These are phyloP conservation scores for Lordiphosa clarofinis DNA, from an alignment of 1,140 invertebrate species.

Conservation along the genomic window DNA sequence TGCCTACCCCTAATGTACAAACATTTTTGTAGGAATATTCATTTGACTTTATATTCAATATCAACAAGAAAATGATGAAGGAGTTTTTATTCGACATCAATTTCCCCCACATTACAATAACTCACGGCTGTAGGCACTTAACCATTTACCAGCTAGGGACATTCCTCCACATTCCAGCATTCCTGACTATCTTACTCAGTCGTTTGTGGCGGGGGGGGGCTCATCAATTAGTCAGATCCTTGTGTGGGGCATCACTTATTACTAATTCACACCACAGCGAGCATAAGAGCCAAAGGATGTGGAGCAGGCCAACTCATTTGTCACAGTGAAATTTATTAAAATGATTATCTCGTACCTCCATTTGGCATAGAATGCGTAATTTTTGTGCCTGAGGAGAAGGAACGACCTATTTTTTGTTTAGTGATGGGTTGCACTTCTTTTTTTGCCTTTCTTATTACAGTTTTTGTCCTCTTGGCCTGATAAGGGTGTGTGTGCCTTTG, in stretches of 20 bases:
- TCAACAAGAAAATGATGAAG: too few species aligned
- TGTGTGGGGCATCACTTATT: constrained; percentile 41
- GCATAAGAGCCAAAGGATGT: constrained; percentile 1
- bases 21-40: too few species aligned
- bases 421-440: constrained; percentile 6
- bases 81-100: too few species aligned
- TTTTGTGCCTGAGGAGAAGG: constrained; percentile 32
- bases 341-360: constrained; percentile 74
- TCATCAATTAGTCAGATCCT: constrained; percentile 40
- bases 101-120: too few species aligned
- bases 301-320: constrained; percentile 54
- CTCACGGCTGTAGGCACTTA: background rate
- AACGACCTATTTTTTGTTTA: background rate
- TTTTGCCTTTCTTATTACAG: constrained; percentile 3
- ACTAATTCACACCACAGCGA: constrained; percentile 56
- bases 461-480: constrained; percentile 11
- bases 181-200: constrained; percentile 2
- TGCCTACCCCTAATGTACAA: too few species aligned
- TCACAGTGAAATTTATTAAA: constrained; percentile 76
- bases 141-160: constrained; percentile 1
- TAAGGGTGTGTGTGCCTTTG: constrained; percentile 10
- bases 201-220: too few species aligned
- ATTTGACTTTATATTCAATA: too few species aligned
- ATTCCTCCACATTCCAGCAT: background rate
- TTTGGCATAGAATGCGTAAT: constrained; percentile 76